Evolutionary conservation across 30 jellyfish, hydroid and myxozoan genomes (phyloP).

Genomic region (Catostylus mosaicus): DNA sequence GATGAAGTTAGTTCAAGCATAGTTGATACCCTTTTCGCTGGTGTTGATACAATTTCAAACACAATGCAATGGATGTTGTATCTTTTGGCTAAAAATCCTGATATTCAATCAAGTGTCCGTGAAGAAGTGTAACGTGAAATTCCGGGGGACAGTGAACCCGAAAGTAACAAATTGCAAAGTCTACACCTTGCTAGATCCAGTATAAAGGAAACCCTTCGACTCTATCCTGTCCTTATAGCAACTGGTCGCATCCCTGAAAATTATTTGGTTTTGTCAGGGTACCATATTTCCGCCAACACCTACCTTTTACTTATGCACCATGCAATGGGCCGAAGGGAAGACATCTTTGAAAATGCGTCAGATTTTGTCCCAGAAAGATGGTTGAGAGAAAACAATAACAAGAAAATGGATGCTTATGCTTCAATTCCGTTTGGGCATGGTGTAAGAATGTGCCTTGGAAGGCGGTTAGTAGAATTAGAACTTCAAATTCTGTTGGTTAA

Average conservation of each 20-base stretch:
- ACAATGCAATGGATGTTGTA: constrained; percentile 82
- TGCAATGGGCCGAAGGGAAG: constrained; percentile 74
- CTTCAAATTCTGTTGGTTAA: constrained; percentile 49
- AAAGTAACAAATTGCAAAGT: background rate
- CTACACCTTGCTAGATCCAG: constrained; percentile 44
- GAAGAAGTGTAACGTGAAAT: constrained; percentile 29
- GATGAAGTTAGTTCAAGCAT: constrained; percentile 64
- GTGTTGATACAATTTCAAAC: constrained; percentile 80
- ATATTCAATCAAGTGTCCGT: constrained; percentile 37
- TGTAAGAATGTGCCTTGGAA: constrained; percentile 72
- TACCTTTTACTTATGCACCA: constrained; percentile 29
- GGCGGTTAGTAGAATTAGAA: constrained; percentile 74
- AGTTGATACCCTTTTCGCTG: constrained; percentile 80
- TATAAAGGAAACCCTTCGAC: constrained; percentile 71
- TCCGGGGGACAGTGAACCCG: constrained; percentile 4
- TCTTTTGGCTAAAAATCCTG: constrained; percentile 57
- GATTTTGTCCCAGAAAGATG: constrained; percentile 70
- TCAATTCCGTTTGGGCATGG: constrained; percentile 78
- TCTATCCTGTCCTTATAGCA: constrained; percentile 49
- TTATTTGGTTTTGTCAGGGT: constrained; percentile 56
- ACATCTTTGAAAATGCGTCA: constrained; percentile 39
- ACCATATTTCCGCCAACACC: constrained; percentile 73
- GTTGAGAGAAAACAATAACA: constrained; percentile 25
- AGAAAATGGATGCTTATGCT: constrained; percentile 33
- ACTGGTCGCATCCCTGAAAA: constrained; percentile 38